Percentiles rank a stretch among this genome's conserved stretches.
phyloP scores from a whole-genome alignment of 2,797 vertebrate species.

The Mus minutoides region DNA sequence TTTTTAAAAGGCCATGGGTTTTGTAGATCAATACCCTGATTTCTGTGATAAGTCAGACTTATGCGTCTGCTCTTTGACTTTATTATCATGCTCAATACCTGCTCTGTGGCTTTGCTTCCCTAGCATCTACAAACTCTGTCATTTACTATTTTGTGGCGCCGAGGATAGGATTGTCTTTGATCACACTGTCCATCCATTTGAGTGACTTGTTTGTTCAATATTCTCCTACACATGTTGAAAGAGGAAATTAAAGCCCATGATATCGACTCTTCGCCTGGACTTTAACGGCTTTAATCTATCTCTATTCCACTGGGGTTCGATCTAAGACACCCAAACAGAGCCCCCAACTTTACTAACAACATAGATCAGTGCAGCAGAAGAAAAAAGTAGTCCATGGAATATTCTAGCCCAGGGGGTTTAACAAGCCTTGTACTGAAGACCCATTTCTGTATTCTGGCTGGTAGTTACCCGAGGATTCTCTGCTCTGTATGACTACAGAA shows the following conservation, averaged over 20 bases:
- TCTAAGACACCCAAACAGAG: background rate
- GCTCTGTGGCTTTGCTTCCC: background rate
- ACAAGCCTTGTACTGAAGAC: background rate
- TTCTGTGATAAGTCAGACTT: background rate
- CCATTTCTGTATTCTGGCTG: too few relatives aligned
- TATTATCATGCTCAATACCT: background rate
- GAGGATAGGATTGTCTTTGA: background rate
- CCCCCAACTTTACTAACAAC: background rate
- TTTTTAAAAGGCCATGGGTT: background rate
- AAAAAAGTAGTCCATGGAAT: background rate
- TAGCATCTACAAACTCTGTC: background rate
- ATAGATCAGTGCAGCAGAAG: background rate
- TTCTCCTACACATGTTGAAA: background rate
- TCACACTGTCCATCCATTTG: background rate
- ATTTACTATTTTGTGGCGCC: background rate
- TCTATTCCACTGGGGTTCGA: background rate
- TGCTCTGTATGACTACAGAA: background rate
- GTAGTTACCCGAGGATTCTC: background rate
- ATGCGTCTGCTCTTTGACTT: background rate
- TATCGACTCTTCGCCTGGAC: background rate
- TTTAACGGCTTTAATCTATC: background rate
- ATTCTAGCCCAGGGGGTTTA: background rate
- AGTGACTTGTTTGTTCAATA: background rate
- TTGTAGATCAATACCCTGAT: too few relatives aligned
- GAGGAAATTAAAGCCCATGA: background rate